Conservation (phyloP, 2,888 invertebrate genomes). For the Drosophila longiperda region DNA sequence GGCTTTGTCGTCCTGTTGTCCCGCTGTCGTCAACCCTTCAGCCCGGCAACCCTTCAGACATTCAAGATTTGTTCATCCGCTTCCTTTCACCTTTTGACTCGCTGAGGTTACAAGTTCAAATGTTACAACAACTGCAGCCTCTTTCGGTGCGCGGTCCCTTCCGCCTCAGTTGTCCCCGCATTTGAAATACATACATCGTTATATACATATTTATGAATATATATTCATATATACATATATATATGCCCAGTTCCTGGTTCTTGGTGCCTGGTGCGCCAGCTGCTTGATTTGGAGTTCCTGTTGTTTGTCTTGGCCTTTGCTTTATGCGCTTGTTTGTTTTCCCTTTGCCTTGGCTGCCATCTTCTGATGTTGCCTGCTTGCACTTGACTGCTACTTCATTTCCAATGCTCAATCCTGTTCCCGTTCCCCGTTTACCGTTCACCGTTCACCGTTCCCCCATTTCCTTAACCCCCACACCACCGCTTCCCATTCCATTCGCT, state of each 20-base stretch:
- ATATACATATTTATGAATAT: constrained; percentile 6
- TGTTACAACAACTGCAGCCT: constrained; percentile 30
- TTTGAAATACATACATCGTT: constrained; percentile 5
- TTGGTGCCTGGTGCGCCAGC: constrained; percentile 19
- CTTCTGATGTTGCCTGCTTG: constrained; percentile 37
- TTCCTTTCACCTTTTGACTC: constrained; percentile 57
- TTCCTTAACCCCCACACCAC: not conserved
- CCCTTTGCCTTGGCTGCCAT: constrained; percentile 40
- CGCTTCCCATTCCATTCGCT: not conserved
- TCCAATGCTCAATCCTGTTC: constrained; percentile 23
- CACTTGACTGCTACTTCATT: constrained; percentile 66
- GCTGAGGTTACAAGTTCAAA: constrained; percentile 61
- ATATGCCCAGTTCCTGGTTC: not conserved
- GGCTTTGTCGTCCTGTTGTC: constrained; percentile 12
- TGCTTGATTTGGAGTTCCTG: constrained; percentile 64
- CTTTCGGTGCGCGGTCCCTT: constrained; percentile 8
- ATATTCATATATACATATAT: not conserved
- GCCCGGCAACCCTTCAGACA: constrained; percentile 5
- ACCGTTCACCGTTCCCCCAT: not conserved
- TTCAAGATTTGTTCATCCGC: constrained; percentile 40
- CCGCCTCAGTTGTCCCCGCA: constrained; percentile 12
- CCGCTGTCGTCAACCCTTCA: not conserved
- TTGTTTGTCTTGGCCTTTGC: constrained; percentile 59
- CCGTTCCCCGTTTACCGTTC: not conserved
- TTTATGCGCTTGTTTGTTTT: constrained; percentile 63